A percentile compares a stretch with the other conserved stretches of the same genome.
Conservation (phyloP, 2,797 vertebrate species). For the Myripristis jacobus region DNA sequence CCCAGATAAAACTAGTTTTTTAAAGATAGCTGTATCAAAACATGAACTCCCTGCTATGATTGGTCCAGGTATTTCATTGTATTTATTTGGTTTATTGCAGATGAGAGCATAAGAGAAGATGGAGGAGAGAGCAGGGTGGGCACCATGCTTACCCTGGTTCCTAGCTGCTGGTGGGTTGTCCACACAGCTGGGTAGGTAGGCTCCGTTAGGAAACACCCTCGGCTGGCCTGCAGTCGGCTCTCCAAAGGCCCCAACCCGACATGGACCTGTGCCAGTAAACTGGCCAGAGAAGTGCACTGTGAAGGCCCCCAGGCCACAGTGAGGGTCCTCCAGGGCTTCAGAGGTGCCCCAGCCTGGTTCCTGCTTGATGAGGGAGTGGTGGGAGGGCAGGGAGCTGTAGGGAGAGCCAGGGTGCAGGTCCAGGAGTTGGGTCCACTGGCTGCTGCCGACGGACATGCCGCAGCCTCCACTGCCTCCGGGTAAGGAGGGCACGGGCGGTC, state of each 20-base stretch:
- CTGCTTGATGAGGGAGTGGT: constrained; percentile 97
- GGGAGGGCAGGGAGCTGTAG: constrained; percentile 89
- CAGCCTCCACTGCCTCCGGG: constrained; percentile 85
- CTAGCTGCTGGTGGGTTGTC: constrained; percentile 89
- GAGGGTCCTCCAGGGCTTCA: constrained; percentile 91
- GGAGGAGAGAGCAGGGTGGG: not conserved
- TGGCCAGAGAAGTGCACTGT: constrained; percentile 97
- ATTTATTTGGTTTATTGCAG: not conserved
- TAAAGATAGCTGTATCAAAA: not conserved
- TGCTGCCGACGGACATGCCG: constrained; percentile 87
- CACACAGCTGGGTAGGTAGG: constrained; percentile 91
- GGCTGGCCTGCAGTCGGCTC: constrained; percentile 87
- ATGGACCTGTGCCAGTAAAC: constrained; percentile 92
- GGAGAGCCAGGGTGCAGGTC: constrained; percentile 90
- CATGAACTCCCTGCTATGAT: not conserved
- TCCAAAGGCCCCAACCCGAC: constrained; percentile 90
- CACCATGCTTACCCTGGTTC: constrained; percentile 89
- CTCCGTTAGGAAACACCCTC: constrained; percentile 89
- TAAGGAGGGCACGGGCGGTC: constrained; percentile 88
- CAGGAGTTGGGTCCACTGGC: constrained; percentile 92
- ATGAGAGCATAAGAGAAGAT: not conserved
- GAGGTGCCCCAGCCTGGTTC: constrained; percentile 92
- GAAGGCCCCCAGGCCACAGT: constrained; percentile 94
- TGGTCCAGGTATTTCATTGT: not conserved
- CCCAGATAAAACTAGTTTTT: not conserved